A percentile compares a stretch with the other conserved stretches of the same genome.
Evolutionary conservation across 1,140 invertebrate species (phyloP).

Genomic region (Zaprionus tsacasi): DNA sequence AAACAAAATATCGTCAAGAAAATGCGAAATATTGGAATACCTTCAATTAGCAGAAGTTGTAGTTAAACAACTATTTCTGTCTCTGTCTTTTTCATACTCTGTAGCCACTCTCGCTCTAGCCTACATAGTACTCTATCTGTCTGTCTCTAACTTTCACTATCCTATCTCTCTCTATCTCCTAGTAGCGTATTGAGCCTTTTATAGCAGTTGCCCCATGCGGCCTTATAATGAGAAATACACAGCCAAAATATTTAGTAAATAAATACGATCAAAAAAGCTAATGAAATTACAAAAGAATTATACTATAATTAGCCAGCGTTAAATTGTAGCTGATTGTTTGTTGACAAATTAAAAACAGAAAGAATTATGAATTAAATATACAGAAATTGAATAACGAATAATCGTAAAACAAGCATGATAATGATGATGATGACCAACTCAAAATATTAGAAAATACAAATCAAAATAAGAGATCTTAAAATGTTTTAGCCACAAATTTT

Average conservation of each 20-base stretch:
- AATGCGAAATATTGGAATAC: conserved; percentile 1
- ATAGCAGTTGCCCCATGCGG: conserved; percentile 76
- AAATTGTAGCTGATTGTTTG: conserved; percentile 77
- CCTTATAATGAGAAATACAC: conserved; percentile 60
- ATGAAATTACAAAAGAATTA: conserved; percentile 45
- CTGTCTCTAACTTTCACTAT: conserved; percentile 4
- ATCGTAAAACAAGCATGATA: not conserved
- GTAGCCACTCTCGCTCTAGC: not conserved
- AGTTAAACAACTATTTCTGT: conserved; percentile 29
- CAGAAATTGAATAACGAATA: conserved; percentile 8
- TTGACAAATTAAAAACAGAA: conserved; percentile 54
- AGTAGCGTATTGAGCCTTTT: conserved; percentile 50
- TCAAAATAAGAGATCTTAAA: conserved; percentile 38
- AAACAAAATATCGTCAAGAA: too few relatives aligned
- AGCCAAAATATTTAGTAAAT: conserved; percentile 30
- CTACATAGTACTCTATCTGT: not conserved
- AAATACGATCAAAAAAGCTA: conserved; percentile 23
- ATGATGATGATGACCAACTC: conserved; percentile 5
- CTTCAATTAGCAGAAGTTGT: conserved; percentile 47
- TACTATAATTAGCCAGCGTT: conserved; percentile 71
- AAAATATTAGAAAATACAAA: conserved; percentile 30
- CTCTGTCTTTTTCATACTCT: conserved; percentile 7
- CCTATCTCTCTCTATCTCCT: conserved; percentile 13
- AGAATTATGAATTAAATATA: conserved; percentile 26
- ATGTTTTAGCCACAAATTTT: conserved; percentile 50